Conservation (phyloP, 2,113 vertebrate genomes). For the Datnioides undecimradiatus region DNA sequence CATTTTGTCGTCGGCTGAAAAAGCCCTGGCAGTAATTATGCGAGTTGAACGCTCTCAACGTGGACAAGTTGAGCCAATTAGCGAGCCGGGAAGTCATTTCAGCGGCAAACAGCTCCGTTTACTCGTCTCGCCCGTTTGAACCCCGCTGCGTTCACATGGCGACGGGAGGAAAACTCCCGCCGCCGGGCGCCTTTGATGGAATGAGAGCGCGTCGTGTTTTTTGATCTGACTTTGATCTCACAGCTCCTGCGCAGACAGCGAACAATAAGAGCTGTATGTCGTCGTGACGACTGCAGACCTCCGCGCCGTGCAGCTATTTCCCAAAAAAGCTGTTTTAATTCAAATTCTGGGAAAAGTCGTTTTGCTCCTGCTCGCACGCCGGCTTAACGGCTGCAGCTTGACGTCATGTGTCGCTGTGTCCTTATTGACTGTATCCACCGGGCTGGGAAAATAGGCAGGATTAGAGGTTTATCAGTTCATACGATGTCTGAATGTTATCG, state of each 20-base stretch:
- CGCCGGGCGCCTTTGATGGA: background rate
- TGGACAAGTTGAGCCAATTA: constrained; percentile 72
- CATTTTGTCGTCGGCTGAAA: constrained; percentile 32
- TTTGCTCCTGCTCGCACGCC: background rate
- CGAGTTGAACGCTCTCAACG: constrained; percentile 34
- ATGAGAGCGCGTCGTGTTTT: background rate
- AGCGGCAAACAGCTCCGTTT: constrained; percentile 6
- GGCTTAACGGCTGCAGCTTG: background rate
- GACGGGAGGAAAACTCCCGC: background rate
- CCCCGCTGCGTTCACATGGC: background rate
- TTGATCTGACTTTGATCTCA: constrained; percentile 25
- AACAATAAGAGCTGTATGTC: background rate
- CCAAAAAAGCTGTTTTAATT: background rate
- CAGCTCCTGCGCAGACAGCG: background rate
- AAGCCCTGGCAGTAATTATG: constrained; percentile 64
- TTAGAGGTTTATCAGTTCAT: constrained; percentile 39
- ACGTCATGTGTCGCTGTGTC: background rate
- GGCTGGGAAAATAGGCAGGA: constrained; percentile 16
- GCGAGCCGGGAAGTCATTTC: constrained; percentile 10
- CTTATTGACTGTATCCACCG: background rate
- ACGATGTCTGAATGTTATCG: constrained; percentile 38
- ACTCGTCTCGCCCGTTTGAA: background rate
- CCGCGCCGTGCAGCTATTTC: too few relatives aligned
- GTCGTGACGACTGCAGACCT: background rate
- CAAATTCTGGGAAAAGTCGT: background rate